phyloP scores from a whole-genome alignment of 2,113 vertebrate genomes.

The Phyllopteryx taeniolatus region DNA sequence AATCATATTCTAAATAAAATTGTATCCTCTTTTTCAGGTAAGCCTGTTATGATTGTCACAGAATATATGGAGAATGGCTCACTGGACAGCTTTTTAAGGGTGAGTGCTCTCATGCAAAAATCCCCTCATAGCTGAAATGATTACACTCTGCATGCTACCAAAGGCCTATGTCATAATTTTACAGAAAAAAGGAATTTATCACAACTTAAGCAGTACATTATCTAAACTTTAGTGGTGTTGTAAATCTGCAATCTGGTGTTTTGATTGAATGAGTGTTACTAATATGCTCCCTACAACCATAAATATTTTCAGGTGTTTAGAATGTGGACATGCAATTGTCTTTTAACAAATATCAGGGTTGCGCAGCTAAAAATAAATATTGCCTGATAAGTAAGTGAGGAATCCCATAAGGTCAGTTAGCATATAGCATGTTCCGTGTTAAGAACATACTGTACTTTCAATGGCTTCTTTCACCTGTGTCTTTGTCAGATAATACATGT shows the following conservation, averaged over 20 bases:
- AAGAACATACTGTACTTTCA: neutral
- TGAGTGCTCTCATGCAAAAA: conserved; percentile 41
- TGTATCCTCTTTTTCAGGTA: conserved; percentile 45
- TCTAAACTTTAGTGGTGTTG: no score
- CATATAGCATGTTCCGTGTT: neutral
- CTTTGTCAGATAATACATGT: neutral
- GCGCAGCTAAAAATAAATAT: neutral
- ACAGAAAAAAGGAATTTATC: no score
- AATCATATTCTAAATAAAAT: neutral
- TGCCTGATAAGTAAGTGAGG: neutral
- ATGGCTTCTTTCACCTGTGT: neutral
- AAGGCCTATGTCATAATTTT: no score
- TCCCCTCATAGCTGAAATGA: no score
- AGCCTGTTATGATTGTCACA: conserved; percentile 73
- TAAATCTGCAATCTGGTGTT: no score
- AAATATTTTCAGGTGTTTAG: neutral
- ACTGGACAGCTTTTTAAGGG: conserved; percentile 70
- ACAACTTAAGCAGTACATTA: no score
- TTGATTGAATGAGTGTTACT: no score
- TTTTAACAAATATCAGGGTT: neutral
- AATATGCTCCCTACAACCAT: no score
- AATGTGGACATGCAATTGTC: neutral
- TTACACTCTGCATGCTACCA: no score
- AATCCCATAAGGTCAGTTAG: neutral
- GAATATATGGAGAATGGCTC: conserved; percentile 75